Base-by-base conservation (phyloP, 2,888 invertebrate species). In the Corbicula japonica region DNA sequence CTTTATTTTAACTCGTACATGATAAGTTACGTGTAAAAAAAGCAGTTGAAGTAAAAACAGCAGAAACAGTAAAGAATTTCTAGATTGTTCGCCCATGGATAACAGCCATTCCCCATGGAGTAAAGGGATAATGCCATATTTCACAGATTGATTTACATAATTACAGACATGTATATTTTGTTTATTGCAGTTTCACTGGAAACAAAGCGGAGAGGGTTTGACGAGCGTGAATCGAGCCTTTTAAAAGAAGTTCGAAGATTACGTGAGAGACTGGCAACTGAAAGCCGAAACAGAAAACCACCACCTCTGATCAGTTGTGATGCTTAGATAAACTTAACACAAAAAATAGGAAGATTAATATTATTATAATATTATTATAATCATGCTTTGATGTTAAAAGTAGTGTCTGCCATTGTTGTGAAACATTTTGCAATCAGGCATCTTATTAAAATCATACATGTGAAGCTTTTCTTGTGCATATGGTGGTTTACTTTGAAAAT, bases 201-300 rank as follows among this genome's bases (percentile, higher is more conserved):
- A 50, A 86, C 91, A 30, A 87, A 86, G 61, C 76, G 91, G 28
- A 63, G 86, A 56, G 79, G 83, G 18, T 91, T 92, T 88, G 92
- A 92, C 76, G 89, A 90, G 26, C 84, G 87, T 34, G 92, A 92
- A 68, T 83, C 86, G 38, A 86, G 86, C 34, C 75, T 92, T 34
- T 82, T 93, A 76, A 87, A 89, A 50, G 90, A 92, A 81, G 92
- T 93, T 2, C 65, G 92, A 35, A 71, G 86, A 34, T 54, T 93
- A 32, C 80, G 92, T 54, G 87, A 91, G 54, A 89, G 87, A 66
- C 84, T 93, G 30, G 92, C 92, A 6, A 83, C 84, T 21, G 91
- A 92, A 66, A 90, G 88, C 70, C 80, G 91, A 46, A 79, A 80
- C 56, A 90, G 90, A 60, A 88, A 87, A 75, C 91, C 91, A 3